These are phyloP conservation scores for Prunella fulvescens DNA, from an alignment of 2,113 vertebrate species.

Conservation along the genomic window DNA sequence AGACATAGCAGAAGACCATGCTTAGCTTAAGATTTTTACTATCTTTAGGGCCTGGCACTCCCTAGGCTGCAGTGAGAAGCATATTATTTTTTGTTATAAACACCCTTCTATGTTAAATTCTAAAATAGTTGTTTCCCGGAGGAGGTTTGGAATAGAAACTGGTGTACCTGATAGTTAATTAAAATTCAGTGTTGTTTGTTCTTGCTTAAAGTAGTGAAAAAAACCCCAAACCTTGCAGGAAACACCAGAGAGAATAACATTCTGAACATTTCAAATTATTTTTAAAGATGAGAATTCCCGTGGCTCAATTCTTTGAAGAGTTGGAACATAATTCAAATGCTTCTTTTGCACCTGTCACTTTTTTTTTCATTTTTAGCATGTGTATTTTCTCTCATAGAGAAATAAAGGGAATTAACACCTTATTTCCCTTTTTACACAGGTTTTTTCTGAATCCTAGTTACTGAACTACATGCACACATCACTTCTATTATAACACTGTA, in stretches of 20 bases:
- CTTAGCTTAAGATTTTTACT: background rate
- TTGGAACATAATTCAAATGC: background rate
- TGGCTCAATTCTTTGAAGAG: background rate
- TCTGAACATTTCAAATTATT: conserved; percentile 41
- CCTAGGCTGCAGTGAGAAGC: background rate
- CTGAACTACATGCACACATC: background rate
- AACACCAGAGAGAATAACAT: conserved; percentile 21
- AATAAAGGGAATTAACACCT: background rate
- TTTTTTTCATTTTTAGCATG: background rate
- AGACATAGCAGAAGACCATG: background rate
- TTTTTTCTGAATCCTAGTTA: background rate
- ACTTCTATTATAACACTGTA: background rate
- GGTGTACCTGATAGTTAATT: conserved; percentile 61
- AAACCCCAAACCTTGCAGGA: background rate
- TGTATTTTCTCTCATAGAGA: background rate
- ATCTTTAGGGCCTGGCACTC: background rate
- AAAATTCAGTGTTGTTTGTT: conserved; percentile 64
- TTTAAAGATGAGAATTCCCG: conserved; percentile 52
- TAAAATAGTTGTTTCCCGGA: conserved; percentile 47
- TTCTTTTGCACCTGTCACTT: conserved; percentile 14
- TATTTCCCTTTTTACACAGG: background rate
- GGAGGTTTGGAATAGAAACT: conserved; percentile 48
- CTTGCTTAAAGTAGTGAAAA: conserved; percentile 40
- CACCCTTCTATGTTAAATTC: conserved; percentile 1
- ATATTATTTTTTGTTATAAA: background rate